A percentile compares a stretch with the other conserved stretches of the same genome.
These are phyloP conservation scores for Cheiracanthium punctorium DNA, from an alignment of 2,888 invertebrate genomes.

Conservation along the genomic window DNA sequence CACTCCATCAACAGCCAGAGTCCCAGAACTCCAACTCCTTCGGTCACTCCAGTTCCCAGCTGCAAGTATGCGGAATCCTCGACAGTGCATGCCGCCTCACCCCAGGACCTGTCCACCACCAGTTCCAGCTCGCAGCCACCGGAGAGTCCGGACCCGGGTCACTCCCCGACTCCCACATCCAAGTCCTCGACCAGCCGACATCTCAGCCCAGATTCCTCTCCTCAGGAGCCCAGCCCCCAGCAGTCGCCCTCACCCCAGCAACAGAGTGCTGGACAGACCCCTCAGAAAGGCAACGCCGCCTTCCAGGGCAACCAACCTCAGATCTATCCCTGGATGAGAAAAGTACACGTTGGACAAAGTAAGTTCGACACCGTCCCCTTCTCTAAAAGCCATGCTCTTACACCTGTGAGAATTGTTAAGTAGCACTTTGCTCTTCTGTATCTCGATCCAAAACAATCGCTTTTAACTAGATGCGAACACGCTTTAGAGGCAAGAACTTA, in stretches of 20 bases:
- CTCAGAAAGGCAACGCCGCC: constrained; percentile 73
- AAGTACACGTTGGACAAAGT: constrained; percentile 98
- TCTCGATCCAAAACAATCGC: no score
- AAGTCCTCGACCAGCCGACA: constrained; percentile 58
- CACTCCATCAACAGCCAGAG: constrained; percentile 45
- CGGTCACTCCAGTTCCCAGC: constrained; percentile 71
- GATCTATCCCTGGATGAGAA: constrained; percentile 99
- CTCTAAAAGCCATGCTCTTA: no score
- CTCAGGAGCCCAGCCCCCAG: constrained; percentile 77
- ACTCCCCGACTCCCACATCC: constrained; percentile 48
- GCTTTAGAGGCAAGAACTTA: no score
- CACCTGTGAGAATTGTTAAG: constrained; percentile 6
- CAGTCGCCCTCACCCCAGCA: constrained; percentile 80
- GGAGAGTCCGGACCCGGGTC: constrained; percentile 57
- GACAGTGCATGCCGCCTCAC: constrained; percentile 70
- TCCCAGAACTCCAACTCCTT: constrained; percentile 69
- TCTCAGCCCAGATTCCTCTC: constrained; percentile 61
- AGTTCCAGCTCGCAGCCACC: constrained; percentile 66
- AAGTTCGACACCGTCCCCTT: constrained; percentile 79
- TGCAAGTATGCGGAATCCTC: constrained; percentile 78
- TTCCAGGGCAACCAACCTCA: constrained; percentile 88
- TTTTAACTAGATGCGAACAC: no score
- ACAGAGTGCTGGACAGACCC: constrained; percentile 75
- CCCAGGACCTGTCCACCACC: constrained; percentile 72
- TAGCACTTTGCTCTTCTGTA: no score